Conservation (phyloP, 2,888 invertebrate genomes). For the Volucella zonaria region DNA sequence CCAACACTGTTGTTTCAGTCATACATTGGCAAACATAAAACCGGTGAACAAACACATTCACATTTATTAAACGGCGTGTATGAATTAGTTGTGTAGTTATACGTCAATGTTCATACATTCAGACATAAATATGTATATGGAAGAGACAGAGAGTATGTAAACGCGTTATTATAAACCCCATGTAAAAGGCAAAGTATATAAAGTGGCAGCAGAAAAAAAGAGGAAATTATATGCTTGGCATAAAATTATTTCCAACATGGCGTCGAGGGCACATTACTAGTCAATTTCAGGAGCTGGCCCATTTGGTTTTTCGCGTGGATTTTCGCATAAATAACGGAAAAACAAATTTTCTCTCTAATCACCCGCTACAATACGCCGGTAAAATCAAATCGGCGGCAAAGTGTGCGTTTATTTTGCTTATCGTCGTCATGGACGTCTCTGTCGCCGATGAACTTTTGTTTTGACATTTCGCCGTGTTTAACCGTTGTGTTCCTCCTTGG, state of each 20-base stretch:
- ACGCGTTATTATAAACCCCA: slow-evolving; percentile 53
- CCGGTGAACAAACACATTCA: slow-evolving; percentile 59
- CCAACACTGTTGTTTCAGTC: not conserved
- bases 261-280: slow-evolving; percentile 70
- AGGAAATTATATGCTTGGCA: slow-evolving; percentile 58
- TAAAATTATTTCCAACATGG: slow-evolving; percentile 75
- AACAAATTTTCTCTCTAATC: slow-evolving; percentile 39
- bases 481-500: slow-evolving; percentile 31
- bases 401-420: slow-evolving; percentile 68
- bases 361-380: slow-evolving; percentile 32
- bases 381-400: slow-evolving; percentile 43
- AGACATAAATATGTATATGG: not conserved
- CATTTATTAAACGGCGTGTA: slow-evolving; percentile 7
- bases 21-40: slow-evolving; percentile 45
- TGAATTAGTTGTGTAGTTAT: not conserved
- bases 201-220: slow-evolving; percentile 41
- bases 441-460: slow-evolving; percentile 67
- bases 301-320: slow-evolving; percentile 52
- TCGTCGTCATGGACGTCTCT: not conserved
- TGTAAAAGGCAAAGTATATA: slow-evolving; percentile 34
- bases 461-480: slow-evolving; percentile 61
- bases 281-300: slow-evolving; percentile 36
- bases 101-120: too few relatives aligned
- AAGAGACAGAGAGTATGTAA: slow-evolving; percentile 49
- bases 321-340: slow-evolving; percentile 61